phyloP scores from a whole-genome alignment of 2,888 invertebrate genomes.

The Molorchus minor region DNA sequence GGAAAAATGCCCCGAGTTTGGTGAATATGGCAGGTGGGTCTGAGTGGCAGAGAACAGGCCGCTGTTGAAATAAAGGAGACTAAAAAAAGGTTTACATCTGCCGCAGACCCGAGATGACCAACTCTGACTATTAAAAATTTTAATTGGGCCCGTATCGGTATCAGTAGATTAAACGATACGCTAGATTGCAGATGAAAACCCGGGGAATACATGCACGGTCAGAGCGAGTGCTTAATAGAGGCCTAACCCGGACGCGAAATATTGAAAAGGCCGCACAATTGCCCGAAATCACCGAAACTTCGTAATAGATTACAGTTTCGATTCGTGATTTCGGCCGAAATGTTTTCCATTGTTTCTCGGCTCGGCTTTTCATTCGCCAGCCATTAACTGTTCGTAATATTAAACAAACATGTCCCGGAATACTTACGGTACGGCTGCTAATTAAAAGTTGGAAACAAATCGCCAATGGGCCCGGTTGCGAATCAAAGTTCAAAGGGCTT shows the following conservation, averaged over 20 bases:
- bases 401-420: conserved; percentile 22
- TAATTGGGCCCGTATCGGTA: no score
- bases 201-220: no score
- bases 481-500: background rate
- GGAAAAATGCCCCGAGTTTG: no score
- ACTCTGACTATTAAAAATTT: no score
- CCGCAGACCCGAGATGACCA: no score
- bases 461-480: background rate
- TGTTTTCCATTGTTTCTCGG: conserved; percentile 18
- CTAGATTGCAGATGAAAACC: no score
- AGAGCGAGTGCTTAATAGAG: conserved; percentile 27
- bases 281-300: conserved; percentile 37
- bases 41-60: no score
- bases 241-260: conserved; percentile 42
- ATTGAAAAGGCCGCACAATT: conserved; percentile 41
- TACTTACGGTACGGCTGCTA: conserved; percentile 15
- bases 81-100: no score
- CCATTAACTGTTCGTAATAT: conserved; percentile 13
- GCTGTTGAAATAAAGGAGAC: no score
- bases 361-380: conserved; percentile 12
- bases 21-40: no score
- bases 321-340: conserved; percentile 11
- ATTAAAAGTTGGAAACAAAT: conserved; percentile 18
- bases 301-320: conserved; percentile 35
- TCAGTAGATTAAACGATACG: no score